Conservation (phyloP, 2,797 vertebrate genomes). For the Cacajao melanocephalus region DNA sequence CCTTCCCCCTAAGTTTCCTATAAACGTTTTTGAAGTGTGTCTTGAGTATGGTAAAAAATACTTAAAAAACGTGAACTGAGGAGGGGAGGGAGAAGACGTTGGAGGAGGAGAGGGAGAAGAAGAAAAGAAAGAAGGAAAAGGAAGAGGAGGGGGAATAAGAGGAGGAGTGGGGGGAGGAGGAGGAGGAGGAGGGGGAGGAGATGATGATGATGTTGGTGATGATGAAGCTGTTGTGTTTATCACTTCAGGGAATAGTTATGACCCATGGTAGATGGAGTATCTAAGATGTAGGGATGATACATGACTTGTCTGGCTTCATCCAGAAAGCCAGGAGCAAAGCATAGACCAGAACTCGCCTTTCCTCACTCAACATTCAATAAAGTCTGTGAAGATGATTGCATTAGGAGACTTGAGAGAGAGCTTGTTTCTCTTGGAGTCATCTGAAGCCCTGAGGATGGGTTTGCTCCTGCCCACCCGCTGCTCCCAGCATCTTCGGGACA, state of each 20-base stretch:
- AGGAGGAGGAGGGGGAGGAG: fast-evolving
- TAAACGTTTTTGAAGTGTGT: neutral
- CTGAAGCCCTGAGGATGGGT: neutral
- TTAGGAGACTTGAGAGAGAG: neutral
- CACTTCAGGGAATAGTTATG: neutral
- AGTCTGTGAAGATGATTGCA: neutral
- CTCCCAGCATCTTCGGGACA: neutral
- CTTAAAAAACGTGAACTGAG: neutral
- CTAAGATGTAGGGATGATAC: neutral
- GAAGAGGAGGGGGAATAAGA: no score
- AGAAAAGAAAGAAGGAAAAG: no score
- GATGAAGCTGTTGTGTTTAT: neutral
- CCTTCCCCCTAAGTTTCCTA: neutral
- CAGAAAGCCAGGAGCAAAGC: neutral
- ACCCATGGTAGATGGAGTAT: no score
- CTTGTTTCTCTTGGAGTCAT: neutral
- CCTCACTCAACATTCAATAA: neutral
- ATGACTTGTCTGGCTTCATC: neutral
- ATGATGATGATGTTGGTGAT: neutral
- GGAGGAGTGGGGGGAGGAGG: fast-evolving
- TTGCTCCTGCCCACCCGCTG: neutral
- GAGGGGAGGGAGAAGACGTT: no score
- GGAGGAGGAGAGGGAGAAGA: no score
- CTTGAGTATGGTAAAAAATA: neutral
- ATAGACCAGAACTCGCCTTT: neutral